Percentiles rank a stretch among this genome's conserved stretches.
phyloP scores from a whole-genome alignment of 2,113 vertebrate species.

The Lonchura striata region DNA sequence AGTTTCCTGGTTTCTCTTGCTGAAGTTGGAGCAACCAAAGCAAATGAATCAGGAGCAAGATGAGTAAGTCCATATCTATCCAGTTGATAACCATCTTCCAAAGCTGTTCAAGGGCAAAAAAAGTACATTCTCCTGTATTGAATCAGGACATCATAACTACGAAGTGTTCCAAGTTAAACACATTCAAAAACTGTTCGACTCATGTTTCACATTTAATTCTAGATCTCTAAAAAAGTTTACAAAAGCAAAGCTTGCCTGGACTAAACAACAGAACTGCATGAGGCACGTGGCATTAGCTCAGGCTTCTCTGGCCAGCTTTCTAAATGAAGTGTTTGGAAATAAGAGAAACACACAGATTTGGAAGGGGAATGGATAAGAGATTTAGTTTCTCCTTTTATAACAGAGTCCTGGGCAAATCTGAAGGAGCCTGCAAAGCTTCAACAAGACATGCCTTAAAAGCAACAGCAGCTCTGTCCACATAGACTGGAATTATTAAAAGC shows the following conservation, averaged over 20 bases:
- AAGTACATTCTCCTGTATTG: constrained; percentile 10
- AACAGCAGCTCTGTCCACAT: constrained; percentile 50
- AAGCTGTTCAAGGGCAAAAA: background rate
- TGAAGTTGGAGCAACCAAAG: constrained; percentile 33
- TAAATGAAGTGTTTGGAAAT: constrained; percentile 68
- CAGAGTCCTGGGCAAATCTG: constrained; percentile 30
- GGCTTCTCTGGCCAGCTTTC: constrained; percentile 39
- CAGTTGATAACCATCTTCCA: constrained; percentile 38
- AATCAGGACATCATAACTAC: constrained; percentile 33
- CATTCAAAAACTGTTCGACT: constrained; percentile 44
- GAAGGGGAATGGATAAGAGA: constrained; percentile 53
- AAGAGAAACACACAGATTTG: constrained; percentile 57
- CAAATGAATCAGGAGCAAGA: constrained; percentile 29
- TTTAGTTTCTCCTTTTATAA: constrained; percentile 55
- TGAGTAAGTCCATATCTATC: constrained; percentile 36
- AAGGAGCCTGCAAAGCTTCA: constrained; percentile 49
- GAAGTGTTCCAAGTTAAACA: constrained; percentile 54
- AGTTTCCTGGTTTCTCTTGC: background rate
- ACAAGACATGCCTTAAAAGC: constrained; percentile 50
- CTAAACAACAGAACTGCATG: constrained; percentile 53
- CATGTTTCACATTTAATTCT: constrained; percentile 59
- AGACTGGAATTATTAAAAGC: constrained; percentile 46
- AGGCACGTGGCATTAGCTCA: constrained; percentile 53
- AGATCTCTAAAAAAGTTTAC: constrained; percentile 53
- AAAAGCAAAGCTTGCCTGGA: constrained; percentile 53